Evolutionary conservation across 1,140 invertebrate genomes (phyloP), one percentile per base, ranked within the genome.

Genomic region (Phthorimaea operculella): DNA sequence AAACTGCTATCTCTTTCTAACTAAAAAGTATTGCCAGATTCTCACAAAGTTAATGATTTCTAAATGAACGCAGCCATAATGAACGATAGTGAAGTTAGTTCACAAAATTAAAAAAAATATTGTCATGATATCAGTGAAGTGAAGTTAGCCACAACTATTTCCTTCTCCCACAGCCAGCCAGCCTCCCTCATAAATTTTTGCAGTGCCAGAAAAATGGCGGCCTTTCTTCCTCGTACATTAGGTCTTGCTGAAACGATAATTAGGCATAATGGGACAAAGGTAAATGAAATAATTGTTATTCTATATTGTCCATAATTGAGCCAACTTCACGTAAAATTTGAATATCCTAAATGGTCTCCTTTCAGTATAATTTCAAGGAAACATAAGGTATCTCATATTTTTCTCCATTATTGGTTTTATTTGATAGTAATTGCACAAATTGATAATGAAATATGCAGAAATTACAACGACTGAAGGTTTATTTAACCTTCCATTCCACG

Each of bases 201-300:
- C 2, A 39, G 36, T 12, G 36, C 36, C n/a, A 11, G 62, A 79
- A 90, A 89, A 87, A 91, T 91, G 90, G 90, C 90, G 81, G 90
- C 87, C 70, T 88, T 92, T 84, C 87, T 92, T 74, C 88, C 88
- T 72, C 88, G 90, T 74, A 87, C 88, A 64, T 70, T 90, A 73
- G 83, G 84, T 77, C 78, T 91, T 73, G 88, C 88, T 58, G 90
- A 91, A 83, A 88, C 83, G 76, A 69, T 90, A 47, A 77, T 88
- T 60, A 78, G 89, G 39, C 89, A 90, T 79, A 90, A 88, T 83
- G 87, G 87, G 61, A 64, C 85, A 55, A 91, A 91, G 89, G 90
- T 91, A 89, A 73, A 74, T 81, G 54, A 28, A 50, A 28, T 9
- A 10, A 50, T 2, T 39, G 2, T 39, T 39, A 2, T 39, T 39